Percentiles rank a stretch among this genome's conserved stretches.
These are phyloP conservation scores for Silurus meridionalis DNA, from an alignment of 2,113 vertebrate genomes.

Conservation along the genomic window DNA sequence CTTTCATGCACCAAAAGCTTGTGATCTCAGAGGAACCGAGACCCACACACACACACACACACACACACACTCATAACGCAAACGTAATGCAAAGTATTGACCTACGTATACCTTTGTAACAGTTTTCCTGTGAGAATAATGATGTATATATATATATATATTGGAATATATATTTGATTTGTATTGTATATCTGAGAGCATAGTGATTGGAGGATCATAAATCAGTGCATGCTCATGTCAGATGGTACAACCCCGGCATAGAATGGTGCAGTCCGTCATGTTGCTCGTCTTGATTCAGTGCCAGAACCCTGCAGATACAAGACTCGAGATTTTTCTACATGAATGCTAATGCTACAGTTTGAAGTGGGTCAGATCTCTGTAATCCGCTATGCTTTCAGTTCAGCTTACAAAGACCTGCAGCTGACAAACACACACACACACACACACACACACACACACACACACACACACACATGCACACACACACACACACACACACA, in stretches of 20 bases:
- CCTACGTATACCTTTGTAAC: too few species aligned
- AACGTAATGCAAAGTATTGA: too few species aligned
- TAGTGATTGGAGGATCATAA: neutral
- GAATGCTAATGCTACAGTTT: conserved; percentile 6
- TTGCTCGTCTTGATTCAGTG: neutral
- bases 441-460: neutral
- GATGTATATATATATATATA: too few species aligned
- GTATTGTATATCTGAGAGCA: too few species aligned
- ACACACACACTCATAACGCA: neutral
- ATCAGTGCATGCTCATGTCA: neutral
- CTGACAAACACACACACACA: neutral
- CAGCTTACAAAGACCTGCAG: conserved; percentile 2
- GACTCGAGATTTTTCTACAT: neutral
- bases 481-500: too few species aligned
- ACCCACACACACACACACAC: neutral
- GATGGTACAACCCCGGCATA: neutral
- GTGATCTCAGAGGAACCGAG: neutral
- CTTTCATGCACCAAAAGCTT: neutral
- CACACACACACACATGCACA: neutral
- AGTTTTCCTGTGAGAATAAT: too few species aligned
- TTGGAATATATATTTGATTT: too few species aligned
- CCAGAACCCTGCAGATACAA: neutral
- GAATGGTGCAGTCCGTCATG: neutral
- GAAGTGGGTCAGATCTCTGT: conserved; percentile 3
- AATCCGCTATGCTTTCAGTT: neutral